Evolutionary conservation across 2,797 vertebrate species (phyloP).

Genomic region (Melanotaenia parkinsoni): DNA sequence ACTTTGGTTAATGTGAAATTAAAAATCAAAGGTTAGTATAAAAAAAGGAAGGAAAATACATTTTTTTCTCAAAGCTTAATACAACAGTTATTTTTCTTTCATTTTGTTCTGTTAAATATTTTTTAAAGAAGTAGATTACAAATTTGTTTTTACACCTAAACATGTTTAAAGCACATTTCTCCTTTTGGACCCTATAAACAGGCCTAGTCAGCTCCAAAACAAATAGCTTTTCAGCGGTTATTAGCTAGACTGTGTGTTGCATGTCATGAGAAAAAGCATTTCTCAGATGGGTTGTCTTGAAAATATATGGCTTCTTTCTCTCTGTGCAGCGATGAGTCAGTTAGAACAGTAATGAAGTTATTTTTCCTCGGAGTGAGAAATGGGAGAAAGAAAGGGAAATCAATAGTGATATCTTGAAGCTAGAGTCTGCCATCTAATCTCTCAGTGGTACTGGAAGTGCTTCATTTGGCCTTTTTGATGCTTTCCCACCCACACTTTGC

Average conservation of each 20-base stretch:
- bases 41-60: slow-evolving; percentile 50
- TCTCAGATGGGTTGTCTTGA: slow-evolving; percentile 77
- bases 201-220: slow-evolving; percentile 29
- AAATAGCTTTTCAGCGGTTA: slow-evolving; percentile 54
- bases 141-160: slow-evolving; percentile 10
- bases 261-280: slow-evolving; percentile 68
- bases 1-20: slow-evolving; percentile 64
- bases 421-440: slow-evolving; percentile 82
- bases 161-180: slow-evolving; percentile 13
- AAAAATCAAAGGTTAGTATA: slow-evolving; percentile 63
- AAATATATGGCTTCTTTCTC: slow-evolving; percentile 79
- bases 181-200: slow-evolving; percentile 12
- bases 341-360: slow-evolving; percentile 84
- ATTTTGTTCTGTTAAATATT: slow-evolving; percentile 6
- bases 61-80: slow-evolving; percentile 23
- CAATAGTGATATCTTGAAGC: slow-evolving; percentile 84
- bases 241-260: slow-evolving; percentile 56
- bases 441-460: slow-evolving; percentile 83
- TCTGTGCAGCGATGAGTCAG: slow-evolving; percentile 75
- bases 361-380: slow-evolving; percentile 82
- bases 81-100: slow-evolving; percentile 15
- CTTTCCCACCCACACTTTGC: slow-evolving; percentile 75
- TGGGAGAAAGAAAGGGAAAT: slow-evolving; percentile 81
- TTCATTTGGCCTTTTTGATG: slow-evolving; percentile 83
- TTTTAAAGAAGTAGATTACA: slow-evolving; percentile 6